These are phyloP conservation scores for Bombus balteatus DNA, from an alignment of 1,140 invertebrate species.

Conservation along the genomic window DNA sequence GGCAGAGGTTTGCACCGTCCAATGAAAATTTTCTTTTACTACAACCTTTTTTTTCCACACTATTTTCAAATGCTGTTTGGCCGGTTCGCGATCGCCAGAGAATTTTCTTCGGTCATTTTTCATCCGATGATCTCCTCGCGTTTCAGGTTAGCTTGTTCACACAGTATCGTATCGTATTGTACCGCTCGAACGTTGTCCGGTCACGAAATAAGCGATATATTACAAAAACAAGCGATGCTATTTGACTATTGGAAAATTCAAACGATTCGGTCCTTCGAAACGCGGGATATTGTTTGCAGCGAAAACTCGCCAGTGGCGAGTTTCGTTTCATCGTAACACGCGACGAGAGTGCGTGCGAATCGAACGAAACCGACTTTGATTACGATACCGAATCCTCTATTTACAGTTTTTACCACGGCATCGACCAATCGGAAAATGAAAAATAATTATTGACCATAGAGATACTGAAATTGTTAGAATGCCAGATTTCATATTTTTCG, in stretches of 20 bases:
- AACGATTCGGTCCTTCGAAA: background rate
- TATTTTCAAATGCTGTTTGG: background rate
- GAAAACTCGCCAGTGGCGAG: background rate
- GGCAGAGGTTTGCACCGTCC: background rate
- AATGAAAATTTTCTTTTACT: background rate
- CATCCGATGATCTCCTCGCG: background rate
- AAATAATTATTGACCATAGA: background rate
- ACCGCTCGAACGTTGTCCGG: background rate
- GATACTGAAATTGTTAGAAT: background rate
- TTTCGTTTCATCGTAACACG: background rate
- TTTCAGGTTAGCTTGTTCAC: background rate
- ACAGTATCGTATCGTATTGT: background rate
- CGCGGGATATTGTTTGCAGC: constrained; percentile 1
- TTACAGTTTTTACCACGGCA: constrained; percentile 16
- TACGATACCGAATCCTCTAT: background rate
- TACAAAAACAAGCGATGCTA: constrained; percentile 3
- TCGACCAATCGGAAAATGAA: background rate
- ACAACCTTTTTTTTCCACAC: background rate
- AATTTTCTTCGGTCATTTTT: background rate
- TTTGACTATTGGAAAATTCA: background rate
- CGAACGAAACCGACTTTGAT: background rate
- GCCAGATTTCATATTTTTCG: background rate
- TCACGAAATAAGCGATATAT: background rate
- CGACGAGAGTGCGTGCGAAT: background rate
- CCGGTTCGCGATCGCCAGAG: background rate